Evolutionary conservation across 2,113 vertebrate genomes (phyloP).

Genomic region (Malurus elegans): DNA sequence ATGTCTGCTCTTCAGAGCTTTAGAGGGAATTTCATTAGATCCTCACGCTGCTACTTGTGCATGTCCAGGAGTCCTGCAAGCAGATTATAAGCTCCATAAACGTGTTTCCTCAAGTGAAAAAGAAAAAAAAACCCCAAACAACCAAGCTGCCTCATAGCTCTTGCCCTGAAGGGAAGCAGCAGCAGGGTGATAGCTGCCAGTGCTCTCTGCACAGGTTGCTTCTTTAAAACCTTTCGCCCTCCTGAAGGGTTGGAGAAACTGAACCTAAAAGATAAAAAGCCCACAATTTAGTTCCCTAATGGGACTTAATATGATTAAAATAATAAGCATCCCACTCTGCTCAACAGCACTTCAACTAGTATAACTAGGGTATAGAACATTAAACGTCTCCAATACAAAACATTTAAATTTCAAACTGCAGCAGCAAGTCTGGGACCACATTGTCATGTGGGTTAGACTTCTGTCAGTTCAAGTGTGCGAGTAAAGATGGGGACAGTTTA

Average conservation of each 20-base stretch:
- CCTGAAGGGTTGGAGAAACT: neutral
- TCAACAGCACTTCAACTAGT: neutral
- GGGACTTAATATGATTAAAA: neutral
- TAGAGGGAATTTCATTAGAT: neutral
- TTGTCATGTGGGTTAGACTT: accelerated
- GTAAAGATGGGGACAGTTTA: neutral
- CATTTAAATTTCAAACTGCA: neutral
- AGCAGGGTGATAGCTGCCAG: neutral
- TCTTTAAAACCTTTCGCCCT: neutral
- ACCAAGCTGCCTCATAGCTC: neutral
- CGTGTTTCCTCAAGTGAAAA: neutral
- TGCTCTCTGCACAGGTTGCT: neutral
- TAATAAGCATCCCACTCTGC: neutral
- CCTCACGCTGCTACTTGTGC: neutral
- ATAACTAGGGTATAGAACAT: neutral
- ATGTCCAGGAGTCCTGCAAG: neutral
- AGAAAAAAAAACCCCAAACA: neutral
- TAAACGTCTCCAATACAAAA: neutral
- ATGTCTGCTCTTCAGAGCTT: neutral
- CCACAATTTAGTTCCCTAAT: neutral
- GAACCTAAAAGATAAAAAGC: neutral
- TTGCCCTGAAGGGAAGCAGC: neutral
- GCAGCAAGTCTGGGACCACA: neutral
- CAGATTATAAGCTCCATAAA: neutral
- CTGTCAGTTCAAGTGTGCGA: neutral